phyloP scores from a whole-genome alignment of 2,113 vertebrate species.

The Gopherus evgoodei region DNA sequence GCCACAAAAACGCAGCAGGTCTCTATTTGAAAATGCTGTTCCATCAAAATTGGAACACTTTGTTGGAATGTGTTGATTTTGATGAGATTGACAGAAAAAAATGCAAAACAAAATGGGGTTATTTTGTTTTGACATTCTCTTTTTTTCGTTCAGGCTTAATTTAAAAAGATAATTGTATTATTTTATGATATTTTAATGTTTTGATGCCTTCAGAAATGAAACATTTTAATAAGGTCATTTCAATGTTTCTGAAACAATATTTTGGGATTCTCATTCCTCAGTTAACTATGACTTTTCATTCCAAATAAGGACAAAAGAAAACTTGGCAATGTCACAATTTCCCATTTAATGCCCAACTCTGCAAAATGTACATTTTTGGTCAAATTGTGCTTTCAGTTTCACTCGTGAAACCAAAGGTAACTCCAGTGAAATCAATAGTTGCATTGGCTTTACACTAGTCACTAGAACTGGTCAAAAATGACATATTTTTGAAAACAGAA shows the following conservation, averaged over 20 bases:
- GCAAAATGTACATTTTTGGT: neutral
- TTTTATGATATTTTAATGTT: neutral
- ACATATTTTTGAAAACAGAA: neutral
- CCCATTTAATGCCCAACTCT: neutral
- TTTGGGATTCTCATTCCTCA: neutral
- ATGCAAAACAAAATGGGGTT: neutral
- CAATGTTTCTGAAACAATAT: neutral
- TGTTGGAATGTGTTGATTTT: neutral
- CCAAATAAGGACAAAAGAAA: neutral
- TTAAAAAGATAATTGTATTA: no score
- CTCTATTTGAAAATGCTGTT: neutral
- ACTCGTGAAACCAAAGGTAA: neutral
- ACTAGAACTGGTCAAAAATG: neutral
- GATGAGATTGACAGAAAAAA: neutral
- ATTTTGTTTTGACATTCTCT: neutral
- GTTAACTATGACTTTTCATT: neutral
- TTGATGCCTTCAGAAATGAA: neutral
- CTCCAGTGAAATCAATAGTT: neutral
- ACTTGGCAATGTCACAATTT: neutral
- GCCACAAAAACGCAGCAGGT: conserved; percentile 14
- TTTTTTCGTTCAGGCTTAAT: neutral
- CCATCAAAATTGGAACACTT: neutral
- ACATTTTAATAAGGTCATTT: neutral
- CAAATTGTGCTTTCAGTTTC: neutral
- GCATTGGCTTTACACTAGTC: neutral